Conservation (phyloP, 2,888 invertebrate species). For the Eudasyphora cyanicolor region DNA sequence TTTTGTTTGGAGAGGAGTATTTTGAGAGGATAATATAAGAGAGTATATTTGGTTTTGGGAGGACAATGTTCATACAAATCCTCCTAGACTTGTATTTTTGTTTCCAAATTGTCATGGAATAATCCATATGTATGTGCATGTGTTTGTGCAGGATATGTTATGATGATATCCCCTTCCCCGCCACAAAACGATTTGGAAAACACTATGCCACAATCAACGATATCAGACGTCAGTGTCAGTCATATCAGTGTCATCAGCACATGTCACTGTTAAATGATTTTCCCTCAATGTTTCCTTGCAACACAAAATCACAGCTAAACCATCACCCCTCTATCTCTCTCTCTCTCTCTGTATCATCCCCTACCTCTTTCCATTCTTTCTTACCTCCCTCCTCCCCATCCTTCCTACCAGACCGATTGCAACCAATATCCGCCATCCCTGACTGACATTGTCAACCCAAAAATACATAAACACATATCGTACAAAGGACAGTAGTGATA, state of each 20-base stretch:
- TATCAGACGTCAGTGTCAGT: slow-evolving; percentile 65
- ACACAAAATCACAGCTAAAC: slow-evolving; percentile 18
- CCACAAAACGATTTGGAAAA: slow-evolving; percentile 15
- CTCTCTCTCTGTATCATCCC: not conserved
- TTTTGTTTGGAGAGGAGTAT: too few relatives aligned
- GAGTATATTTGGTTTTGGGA: too few relatives aligned
- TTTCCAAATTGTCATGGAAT: too few relatives aligned
- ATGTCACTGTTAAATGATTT: slow-evolving; percentile 65
- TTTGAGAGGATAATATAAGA: too few relatives aligned
- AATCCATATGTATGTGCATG: not conserved
- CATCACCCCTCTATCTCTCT: not conserved
- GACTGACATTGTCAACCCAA: too few relatives aligned
- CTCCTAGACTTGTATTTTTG: too few relatives aligned
- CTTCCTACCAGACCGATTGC: not conserved
- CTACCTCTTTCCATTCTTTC: not conserved
- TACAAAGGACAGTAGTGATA: slow-evolving; percentile 41
- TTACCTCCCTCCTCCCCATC: not conserved
- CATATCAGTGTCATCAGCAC: slow-evolving; percentile 66
- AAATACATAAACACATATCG: not conserved
- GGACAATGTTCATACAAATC: too few relatives aligned
- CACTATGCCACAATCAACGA: slow-evolving; percentile 34
- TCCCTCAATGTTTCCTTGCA: slow-evolving; percentile 8
- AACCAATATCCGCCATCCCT: too few relatives aligned
- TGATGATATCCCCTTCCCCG: not conserved
- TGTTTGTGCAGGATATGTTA: not conserved